Percentiles rank a stretch among this genome's conserved stretches.
These are phyloP conservation scores for Belonocnema kinseyi DNA, from an alignment of 1,140 invertebrate genomes.

Conservation along the genomic window DNA sequence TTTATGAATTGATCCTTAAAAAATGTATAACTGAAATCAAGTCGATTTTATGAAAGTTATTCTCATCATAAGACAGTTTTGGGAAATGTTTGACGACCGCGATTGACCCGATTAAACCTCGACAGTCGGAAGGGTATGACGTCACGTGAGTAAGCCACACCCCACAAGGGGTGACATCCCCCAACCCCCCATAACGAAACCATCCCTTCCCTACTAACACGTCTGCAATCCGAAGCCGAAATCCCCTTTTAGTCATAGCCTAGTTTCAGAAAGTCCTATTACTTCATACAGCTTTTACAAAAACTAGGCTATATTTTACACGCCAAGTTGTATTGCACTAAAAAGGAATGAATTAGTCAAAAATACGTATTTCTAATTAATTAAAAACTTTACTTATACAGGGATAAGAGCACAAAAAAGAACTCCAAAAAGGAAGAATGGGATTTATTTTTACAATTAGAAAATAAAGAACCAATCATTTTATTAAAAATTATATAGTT, in stretches of 20 bases:
- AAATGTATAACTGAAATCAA: too few species aligned
- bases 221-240: conserved; percentile 3
- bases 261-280: background rate
- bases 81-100: conserved; percentile 34
- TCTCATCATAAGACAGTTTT: background rate
- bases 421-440: too few species aligned
- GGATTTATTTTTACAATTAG: too few species aligned
- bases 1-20: too few species aligned
- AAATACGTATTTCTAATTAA: too few species aligned
- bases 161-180: conserved; percentile 42
- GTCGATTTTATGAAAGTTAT: too few species aligned
- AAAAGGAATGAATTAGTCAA: too few species aligned
- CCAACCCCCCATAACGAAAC: conserved; percentile 45
- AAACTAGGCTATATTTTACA: background rate
- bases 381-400: too few species aligned
- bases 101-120: conserved; percentile 57
- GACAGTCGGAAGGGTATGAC: conserved; percentile 41
- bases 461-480: too few species aligned
- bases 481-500: too few species aligned
- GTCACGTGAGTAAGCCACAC: conserved; percentile 48
- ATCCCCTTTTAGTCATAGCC: background rate
- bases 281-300: background rate
- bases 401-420: too few species aligned
- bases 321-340: too few species aligned
- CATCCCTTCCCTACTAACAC: conserved; percentile 27